Percentiles rank a stretch among this genome's conserved stretches.
These are phyloP conservation scores for Hephaestus fuliginosus DNA, from an alignment of 2,797 vertebrate genomes.

Conservation along the genomic window DNA sequence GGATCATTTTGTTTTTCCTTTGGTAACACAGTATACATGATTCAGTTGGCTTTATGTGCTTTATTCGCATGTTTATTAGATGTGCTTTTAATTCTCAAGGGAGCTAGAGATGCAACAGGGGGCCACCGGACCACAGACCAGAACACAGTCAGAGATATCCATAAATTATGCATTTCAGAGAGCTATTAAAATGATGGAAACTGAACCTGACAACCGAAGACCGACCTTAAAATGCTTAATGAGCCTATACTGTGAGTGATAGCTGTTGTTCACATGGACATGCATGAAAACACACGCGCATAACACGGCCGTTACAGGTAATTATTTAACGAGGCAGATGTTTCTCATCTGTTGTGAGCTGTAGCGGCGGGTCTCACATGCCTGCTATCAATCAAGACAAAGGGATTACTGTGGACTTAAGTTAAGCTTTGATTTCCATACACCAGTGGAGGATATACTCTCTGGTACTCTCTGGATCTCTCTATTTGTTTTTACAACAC, in stretches of 20 bases:
- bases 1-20: not conserved
- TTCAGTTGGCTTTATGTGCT: not conserved
- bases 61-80: conserved; percentile 2
- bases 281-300: conserved; percentile 20
- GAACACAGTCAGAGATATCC: conserved; percentile 15
- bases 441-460: conserved; percentile 47
- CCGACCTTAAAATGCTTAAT: conserved; percentile 50
- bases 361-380: conserved; percentile 35
- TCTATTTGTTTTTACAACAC: conserved; percentile 5
- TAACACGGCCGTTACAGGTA: conserved; percentile 28
- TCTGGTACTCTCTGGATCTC: not conserved
- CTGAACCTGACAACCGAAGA: conserved; percentile 40
- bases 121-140: conserved; percentile 1
- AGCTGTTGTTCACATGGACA: conserved; percentile 41
- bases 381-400: conserved; percentile 58
- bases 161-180: conserved; percentile 33
- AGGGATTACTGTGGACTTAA: conserved; percentile 64
- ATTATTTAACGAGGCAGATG: conserved; percentile 55
- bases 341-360: conserved; percentile 57
- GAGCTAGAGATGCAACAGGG: not conserved
- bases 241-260: conserved; percentile 33
- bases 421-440: conserved; percentile 68
- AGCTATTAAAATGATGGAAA: conserved; percentile 46
- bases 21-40: not conserved
- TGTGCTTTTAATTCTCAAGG: conserved; percentile 8